Base-by-base conservation (phyloP, 2,888 invertebrate species). In the Craniophora ligustri region DNA sequence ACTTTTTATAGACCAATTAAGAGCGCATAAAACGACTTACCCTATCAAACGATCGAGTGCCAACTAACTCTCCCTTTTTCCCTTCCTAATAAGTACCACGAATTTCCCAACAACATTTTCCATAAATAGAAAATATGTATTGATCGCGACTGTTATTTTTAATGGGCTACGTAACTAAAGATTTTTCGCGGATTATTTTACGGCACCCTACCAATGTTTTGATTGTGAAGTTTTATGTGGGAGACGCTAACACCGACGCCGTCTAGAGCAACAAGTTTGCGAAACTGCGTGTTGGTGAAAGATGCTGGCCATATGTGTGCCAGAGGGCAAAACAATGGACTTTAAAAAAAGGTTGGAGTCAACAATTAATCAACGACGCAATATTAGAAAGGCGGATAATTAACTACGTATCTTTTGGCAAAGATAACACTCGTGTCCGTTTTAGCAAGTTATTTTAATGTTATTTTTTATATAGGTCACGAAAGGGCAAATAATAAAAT, bases 221-320 rank as follows among this genome's bases (percentile, higher is more conserved):
- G 16, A 30, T 30, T 41, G 23, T 4, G 13, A 39, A 41, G 19
- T 46, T 35, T 35, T 8, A 14, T 31, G 23, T 21, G 34, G 18
- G 32, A 42, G 7, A 1, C 10, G 7, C 11, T 21, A 7, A 15
- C 14, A 3, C 11, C 26, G 8, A 15, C 14, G 5, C 21, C 19
- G 23, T 23, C 16, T 18, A 21, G 8, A 45, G 67, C 62, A 71
- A 67, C 67, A 63, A 41, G 64, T 64, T 28, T 11, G 40, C 32
- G 30, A 51, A 10, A 49, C 23, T 15, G 35, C 23, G 32, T 31
- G 31, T 23, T 16, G 14, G 19, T 15, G 30, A 56, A 57, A 59
- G 50, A 69, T 32, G 53, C 21, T 13, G 16, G 34, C 55, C 54
- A 59, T 47, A 40, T 54, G 50, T 36, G 13, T 10, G 18, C 16